A percentile compares a stretch with the other conserved stretches of the same genome.
Evolutionary conservation across 2,888 invertebrate genomes (phyloP).

Genomic region (Lutraria lutraria): DNA sequence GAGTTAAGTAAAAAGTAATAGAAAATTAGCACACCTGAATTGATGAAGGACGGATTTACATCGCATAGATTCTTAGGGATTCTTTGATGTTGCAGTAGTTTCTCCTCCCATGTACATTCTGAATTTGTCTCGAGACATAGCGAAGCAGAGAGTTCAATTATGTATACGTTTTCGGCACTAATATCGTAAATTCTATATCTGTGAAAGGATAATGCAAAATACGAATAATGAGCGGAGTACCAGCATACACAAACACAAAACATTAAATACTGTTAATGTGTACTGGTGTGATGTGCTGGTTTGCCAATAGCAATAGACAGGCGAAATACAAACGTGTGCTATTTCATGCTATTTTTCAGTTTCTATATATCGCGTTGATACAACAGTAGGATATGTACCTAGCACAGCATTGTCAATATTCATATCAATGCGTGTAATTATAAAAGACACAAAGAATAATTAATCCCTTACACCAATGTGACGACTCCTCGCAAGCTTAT

Average conservation of each 20-base stretch:
- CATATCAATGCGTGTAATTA: no score
- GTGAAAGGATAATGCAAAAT: neutral
- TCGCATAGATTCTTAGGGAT: neutral
- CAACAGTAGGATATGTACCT: no score
- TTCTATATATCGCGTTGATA: no score
- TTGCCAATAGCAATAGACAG: no score
- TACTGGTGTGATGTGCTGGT: no score
- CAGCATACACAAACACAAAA: no score
- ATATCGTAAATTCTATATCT: slow-evolving; percentile 30
- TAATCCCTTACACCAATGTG: neutral
- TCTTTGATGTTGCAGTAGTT: neutral
- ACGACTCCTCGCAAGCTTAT: slow-evolving; percentile 7
- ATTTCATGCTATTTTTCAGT: no score
- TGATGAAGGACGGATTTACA: neutral
- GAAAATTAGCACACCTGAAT: neutral
- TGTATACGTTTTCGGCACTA: neutral
- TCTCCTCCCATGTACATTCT: slow-evolving; percentile 14
- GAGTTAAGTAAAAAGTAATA: neutral
- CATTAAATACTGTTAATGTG: no score
- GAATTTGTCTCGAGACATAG: slow-evolving; percentile 22
- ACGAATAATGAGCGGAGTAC: no score
- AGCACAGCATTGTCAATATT: no score
- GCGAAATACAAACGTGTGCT: no score
- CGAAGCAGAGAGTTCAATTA: neutral
- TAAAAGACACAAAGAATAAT: neutral